A percentile compares a stretch with the other conserved stretches of the same genome.
Evolutionary conservation across 1,140 invertebrate genomes (phyloP).

Genomic region (Diuraphis noxia): DNA sequence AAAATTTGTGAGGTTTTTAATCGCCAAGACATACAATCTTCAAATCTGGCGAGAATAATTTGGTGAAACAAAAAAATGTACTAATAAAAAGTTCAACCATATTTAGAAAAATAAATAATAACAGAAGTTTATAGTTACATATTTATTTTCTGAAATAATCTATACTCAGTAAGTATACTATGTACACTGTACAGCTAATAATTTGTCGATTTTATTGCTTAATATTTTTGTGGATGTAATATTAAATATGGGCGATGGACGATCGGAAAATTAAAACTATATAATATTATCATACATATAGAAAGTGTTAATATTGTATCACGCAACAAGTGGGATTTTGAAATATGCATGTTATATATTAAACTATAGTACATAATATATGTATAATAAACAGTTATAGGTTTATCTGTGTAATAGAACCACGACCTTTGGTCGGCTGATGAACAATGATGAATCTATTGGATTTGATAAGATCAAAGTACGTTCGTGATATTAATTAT

Average conservation of each 20-base stretch:
- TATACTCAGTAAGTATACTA: not conserved
- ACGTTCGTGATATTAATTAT: not conserved
- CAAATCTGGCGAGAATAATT: not conserved
- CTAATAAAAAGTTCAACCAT: not conserved
- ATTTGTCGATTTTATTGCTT: not conserved
- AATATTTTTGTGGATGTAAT: not conserved
- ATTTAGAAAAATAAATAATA: slow-evolving; percentile 3
- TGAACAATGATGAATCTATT: not conserved
- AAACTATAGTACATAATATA: not conserved
- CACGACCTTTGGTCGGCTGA: not conserved
- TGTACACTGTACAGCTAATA: not conserved
- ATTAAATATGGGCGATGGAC: not conserved
- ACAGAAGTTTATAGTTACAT: not conserved
- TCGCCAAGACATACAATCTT: not conserved
- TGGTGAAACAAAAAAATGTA: not conserved
- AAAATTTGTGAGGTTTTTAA: not conserved
- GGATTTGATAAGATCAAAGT: not conserved
- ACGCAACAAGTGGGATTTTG: not conserved
- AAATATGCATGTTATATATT: not conserved
- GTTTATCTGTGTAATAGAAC: not conserved
- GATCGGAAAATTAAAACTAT: not conserved
- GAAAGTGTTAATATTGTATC: not conserved
- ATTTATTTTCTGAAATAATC: slow-evolving; percentile 5
- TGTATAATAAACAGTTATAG: not conserved
- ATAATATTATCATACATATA: not conserved